phyloP scores from a whole-genome alignment of 2,888 invertebrate species.

The Eristalis pertinax region DNA sequence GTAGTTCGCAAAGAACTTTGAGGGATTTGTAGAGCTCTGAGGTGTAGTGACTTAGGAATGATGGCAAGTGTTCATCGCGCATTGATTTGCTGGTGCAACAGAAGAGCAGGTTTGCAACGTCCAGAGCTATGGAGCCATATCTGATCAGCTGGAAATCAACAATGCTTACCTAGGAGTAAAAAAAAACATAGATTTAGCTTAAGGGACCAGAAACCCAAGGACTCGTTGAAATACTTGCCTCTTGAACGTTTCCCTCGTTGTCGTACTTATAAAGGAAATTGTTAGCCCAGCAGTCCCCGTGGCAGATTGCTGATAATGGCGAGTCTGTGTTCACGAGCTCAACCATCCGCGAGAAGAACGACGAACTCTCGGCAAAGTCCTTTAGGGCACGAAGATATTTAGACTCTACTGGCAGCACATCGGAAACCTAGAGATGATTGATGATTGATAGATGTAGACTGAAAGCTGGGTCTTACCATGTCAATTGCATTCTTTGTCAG shows the following conservation, averaged over 20 bases:
- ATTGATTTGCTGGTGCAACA: constrained; percentile 86
- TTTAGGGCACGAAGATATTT: constrained; percentile 84
- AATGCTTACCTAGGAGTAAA: constrained; percentile 83
- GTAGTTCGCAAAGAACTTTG: constrained; percentile 82
- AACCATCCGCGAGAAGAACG: constrained; percentile 87
- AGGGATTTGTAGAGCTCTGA: constrained; percentile 84
- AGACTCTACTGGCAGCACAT: constrained; percentile 78
- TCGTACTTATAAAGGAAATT: constrained; percentile 86
- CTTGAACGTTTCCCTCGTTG: constrained; percentile 82
- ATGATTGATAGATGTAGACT: neutral
- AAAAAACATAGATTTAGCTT: neutral
- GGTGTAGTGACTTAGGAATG: constrained; percentile 85
- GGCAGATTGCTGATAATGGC: constrained; percentile 87
- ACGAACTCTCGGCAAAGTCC: constrained; percentile 84
- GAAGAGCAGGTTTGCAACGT: constrained; percentile 86
- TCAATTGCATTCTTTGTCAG: constrained; percentile 85
- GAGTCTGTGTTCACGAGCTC: constrained; percentile 85
- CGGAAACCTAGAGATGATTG: constrained; percentile 75
- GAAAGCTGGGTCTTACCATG: constrained; percentile 82
- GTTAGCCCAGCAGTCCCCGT: constrained; percentile 90
- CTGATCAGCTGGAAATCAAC: constrained; percentile 88
- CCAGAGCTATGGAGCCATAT: constrained; percentile 87
- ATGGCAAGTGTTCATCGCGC: constrained; percentile 83
- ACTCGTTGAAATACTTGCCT: constrained; percentile 78
- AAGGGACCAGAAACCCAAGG: neutral